Evolutionary conservation across 2,797 vertebrate species (phyloP).

Genomic region (Catharus ustulatus): DNA sequence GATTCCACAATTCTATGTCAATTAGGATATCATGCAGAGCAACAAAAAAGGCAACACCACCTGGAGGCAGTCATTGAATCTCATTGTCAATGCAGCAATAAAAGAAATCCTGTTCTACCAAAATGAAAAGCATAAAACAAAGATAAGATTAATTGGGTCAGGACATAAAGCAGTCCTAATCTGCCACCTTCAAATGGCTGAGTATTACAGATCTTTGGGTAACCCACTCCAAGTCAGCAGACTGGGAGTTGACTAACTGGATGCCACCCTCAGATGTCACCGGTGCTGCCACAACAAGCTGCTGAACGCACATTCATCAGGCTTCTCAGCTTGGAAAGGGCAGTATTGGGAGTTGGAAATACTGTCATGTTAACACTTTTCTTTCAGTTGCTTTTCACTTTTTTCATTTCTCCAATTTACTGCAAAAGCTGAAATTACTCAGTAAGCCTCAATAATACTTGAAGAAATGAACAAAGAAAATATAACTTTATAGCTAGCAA

Average conservation of each 20-base stretch:
- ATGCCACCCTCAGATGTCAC: neutral
- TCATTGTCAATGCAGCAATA: neutral
- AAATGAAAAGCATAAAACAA: conserved; percentile 29
- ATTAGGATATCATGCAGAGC: conserved; percentile 1
- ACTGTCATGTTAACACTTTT: neutral
- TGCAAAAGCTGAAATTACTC: neutral
- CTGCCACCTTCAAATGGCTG: neutral
- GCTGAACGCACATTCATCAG: neutral
- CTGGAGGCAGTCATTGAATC: conserved; percentile 24
- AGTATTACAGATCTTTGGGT: neutral
- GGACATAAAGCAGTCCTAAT: neutral
- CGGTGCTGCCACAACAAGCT: neutral
- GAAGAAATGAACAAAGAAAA: neutral
- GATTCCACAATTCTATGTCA: conserved; percentile 26
- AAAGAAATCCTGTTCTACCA: conserved; percentile 11
- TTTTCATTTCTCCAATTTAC: neutral
- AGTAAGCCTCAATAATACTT: neutral
- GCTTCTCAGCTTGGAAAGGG: neutral
- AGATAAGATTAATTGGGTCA: neutral
- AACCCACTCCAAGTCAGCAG: neutral
- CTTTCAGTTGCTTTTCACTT: neutral
- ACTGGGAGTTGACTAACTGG: neutral
- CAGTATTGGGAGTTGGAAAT: neutral
- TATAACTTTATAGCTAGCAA: neutral
- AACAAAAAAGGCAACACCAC: conserved; percentile 32